Percentiles rank a stretch among this genome's conserved stretches.
These are phyloP conservation scores for Aspiorhynchus laticeps DNA, from an alignment of 2,113 vertebrate species.

Conservation along the genomic window DNA sequence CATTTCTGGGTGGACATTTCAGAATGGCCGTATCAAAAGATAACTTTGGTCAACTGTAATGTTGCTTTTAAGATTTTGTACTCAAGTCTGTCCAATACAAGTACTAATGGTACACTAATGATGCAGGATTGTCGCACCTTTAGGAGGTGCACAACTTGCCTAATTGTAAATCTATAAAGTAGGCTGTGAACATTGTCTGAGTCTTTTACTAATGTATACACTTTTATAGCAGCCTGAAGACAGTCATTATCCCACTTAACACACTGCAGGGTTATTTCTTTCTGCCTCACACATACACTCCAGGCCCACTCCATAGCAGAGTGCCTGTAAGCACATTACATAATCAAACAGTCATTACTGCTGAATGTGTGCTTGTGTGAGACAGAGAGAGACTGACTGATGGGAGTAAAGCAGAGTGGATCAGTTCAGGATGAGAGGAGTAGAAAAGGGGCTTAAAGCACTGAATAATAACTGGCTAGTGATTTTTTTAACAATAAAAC, in stretches of 20 bases:
- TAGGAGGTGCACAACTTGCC: slow-evolving; percentile 2
- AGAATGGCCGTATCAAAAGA: not conserved
- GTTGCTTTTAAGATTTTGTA: not conserved
- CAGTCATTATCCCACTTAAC: slow-evolving; percentile 45
- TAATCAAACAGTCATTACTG: slow-evolving; percentile 34
- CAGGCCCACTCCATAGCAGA: slow-evolving; percentile 31
- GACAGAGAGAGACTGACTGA: slow-evolving; percentile 29
- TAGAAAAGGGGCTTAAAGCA: not conserved
- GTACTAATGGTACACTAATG: not conserved
- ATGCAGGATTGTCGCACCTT: not conserved
- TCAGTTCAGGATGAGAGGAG: slow-evolving; percentile 19
- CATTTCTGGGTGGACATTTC: not conserved
- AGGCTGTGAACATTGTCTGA: not conserved
- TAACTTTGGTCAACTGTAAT: not conserved
- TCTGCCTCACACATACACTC: slow-evolving; percentile 17
- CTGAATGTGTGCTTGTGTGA: slow-evolving; percentile 27
- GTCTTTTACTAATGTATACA: slow-evolving; percentile 32
- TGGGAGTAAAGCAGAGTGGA: not conserved
- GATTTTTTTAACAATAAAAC: not conserved
- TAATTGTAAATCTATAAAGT: slow-evolving; percentile 21
- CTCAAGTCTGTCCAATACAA: not conserved
- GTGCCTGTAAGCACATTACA: slow-evolving; percentile 43
- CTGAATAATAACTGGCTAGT: not conserved
- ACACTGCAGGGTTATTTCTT: slow-evolving; percentile 42
- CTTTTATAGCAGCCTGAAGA: slow-evolving; percentile 39